Base-by-base conservation (phyloP, 2,888 invertebrate species). In the Xanthorhoe designata region DNA sequence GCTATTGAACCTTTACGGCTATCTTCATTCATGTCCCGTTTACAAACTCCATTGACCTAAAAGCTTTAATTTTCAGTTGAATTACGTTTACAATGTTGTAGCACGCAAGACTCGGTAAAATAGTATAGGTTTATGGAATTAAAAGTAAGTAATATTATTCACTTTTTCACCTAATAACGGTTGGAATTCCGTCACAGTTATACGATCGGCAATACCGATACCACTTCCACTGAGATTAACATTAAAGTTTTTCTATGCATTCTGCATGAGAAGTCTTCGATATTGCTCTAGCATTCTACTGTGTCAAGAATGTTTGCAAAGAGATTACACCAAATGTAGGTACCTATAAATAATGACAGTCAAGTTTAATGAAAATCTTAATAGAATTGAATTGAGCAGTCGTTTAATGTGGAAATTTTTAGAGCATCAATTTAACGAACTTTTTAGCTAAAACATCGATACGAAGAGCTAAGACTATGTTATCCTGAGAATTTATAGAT, bases 41-140 rank as follows among this genome's bases (percentile, higher is more conserved):
- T 55, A 18, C 17, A 49, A 55, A 60, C 24, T 58, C 56, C 54
- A 42, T 62, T 66, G 49, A 75, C 68, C 61, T 71, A 70, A 76
- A 77, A 79, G 74, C 69, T 47, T 17, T 15, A 47, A 47, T 47
- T 47, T 71, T 80, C 76, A 73, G 76, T 80, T 77, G 45, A 56
- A 56, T 4, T 75, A 66, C 72, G 72, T 70, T 71, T 79, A 83
- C 70, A 70, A 68, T 72, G 58, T 52, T 35, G 52, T 49, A 68
- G 58, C 86, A 86, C 82, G 86, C 87, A 72, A 83, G 38, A 50
- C 45, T 56, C 17, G 64, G 64, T 64, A 58, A 65, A 53, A 61
- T 59, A 61, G 49, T 56, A 54, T 57, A 54, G 68, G 62, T 65
- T 59, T 49, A 66, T 68, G 58, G 61, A 53, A 68, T 57, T 64